Evolutionary conservation across 1,140 invertebrate species (phyloP).

Genomic region (Danaus plexippus): DNA sequence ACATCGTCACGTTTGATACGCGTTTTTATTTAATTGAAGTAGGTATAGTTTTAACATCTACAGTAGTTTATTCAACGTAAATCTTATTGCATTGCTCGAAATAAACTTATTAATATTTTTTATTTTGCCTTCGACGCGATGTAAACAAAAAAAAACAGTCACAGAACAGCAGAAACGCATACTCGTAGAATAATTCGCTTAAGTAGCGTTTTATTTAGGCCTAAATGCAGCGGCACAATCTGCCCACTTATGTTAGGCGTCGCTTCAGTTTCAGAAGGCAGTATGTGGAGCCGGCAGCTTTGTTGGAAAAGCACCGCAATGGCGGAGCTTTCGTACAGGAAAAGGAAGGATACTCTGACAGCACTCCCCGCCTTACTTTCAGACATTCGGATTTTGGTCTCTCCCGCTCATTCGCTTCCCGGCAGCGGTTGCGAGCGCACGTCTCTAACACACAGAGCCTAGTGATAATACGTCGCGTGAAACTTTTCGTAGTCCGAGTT

Average conservation of each 20-base stretch:
- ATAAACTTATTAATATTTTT: no score
- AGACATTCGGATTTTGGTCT: conserved; percentile 7
- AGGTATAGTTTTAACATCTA: no score
- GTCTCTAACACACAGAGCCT: conserved; percentile 20
- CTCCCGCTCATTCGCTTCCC: conserved; percentile 52
- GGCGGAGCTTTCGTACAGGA: conserved; percentile 51
- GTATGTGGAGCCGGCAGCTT: conserved; percentile 24
- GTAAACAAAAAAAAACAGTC: background rate
- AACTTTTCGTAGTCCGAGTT: conserved; percentile 52
- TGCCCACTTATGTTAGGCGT: conserved; percentile 67
- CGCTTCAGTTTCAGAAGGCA: conserved; percentile 26
- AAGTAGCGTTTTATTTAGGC: conserved; percentile 61
- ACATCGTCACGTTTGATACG: no score
- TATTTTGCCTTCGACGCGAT: no score
- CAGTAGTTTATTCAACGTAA: no score
- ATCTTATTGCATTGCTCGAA: no score
- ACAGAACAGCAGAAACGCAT: conserved; percentile 1
- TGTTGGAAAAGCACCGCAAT: conserved; percentile 57
- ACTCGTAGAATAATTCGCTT: conserved; percentile 36
- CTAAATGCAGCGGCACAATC: conserved; percentile 64
- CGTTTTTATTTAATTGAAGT: no score
- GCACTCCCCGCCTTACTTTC: conserved; percentile 40
- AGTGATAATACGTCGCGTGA: conserved; percentile 50
- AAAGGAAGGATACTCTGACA: conserved; percentile 43
- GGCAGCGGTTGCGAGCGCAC: conserved; percentile 35